A percentile compares a stretch with the other conserved stretches of the same genome.
Conservation (phyloP, 2,113 vertebrate species). For the Poicephalus meyeri region DNA sequence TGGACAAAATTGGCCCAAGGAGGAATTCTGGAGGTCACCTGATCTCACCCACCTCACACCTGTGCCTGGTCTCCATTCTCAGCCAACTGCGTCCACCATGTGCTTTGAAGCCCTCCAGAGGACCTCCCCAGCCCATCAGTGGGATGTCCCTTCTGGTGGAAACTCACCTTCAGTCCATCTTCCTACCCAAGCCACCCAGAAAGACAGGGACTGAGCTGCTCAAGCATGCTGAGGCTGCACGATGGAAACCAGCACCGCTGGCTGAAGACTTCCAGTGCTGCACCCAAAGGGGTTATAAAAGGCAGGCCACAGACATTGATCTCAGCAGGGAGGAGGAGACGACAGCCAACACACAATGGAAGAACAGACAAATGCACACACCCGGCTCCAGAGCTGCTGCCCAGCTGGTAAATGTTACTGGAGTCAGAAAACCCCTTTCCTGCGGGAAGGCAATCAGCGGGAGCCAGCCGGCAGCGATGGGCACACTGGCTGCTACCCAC, state of each 20-base stretch:
- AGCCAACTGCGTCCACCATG: not conserved
- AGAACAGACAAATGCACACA: slow-evolving; percentile 16
- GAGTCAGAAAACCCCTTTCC: not conserved
- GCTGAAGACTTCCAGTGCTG: slow-evolving; percentile 40
- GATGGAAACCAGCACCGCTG: not conserved
- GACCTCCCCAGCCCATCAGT: not conserved
- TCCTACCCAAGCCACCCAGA: not conserved
- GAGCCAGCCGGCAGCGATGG: not conserved
- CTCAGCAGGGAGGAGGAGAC: slow-evolving; percentile 10
- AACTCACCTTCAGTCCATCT: not conserved
- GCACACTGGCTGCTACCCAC: not conserved
- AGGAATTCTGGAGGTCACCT: not conserved
- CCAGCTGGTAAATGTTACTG: slow-evolving; percentile 43
- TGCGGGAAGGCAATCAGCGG: not conserved
- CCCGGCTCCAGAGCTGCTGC: slow-evolving; percentile 41
- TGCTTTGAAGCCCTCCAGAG: not conserved
- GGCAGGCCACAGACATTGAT: slow-evolving; percentile 50
- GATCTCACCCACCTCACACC: not conserved
- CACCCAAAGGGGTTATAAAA: slow-evolving; percentile 48
- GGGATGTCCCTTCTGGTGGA: not conserved
- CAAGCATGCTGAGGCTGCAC: not conserved
- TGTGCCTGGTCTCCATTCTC: not conserved
- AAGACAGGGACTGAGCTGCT: not conserved
- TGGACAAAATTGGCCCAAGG: not conserved
- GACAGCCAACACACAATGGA: slow-evolving; percentile 31